These are phyloP conservation scores for Acanthurus tractus DNA, from an alignment of 2,797 vertebrate species.

Conservation along the genomic window DNA sequence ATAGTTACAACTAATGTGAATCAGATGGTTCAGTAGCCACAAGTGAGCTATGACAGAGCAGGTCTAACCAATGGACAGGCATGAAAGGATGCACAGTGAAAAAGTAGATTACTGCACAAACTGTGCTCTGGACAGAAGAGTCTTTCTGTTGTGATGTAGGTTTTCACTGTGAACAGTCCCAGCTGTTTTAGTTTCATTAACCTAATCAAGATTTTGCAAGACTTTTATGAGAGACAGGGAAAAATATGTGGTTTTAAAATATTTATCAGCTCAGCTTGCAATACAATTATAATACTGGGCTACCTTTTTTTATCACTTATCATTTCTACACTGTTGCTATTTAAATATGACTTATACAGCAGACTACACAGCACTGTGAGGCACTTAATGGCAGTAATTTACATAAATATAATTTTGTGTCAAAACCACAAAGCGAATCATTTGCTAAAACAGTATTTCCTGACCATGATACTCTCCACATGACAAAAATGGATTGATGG, in stretches of 20 bases:
- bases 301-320: neutral
- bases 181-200: constrained; percentile 1
- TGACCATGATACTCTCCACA: neutral
- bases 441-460: neutral
- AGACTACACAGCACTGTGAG: neutral
- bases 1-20: neutral
- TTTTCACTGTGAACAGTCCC: neutral
- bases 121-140: too few species aligned
- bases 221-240: neutral
- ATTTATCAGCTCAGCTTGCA: neutral
- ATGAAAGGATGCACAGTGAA: neutral
- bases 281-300: neutral
- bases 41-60: neutral
- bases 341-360: neutral
- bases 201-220: neutral
- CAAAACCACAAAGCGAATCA: neutral
- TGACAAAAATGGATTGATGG: neutral
- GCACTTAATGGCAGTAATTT: neutral
- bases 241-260: neutral
- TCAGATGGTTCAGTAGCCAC: neutral
- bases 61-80: neutral
- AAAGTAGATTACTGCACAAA: neutral
- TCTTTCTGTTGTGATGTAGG: too few species aligned
- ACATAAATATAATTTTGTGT: neutral
- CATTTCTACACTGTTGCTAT: too few species aligned